These are phyloP conservation scores for Neoniphon sammara DNA, from an alignment of 2,797 vertebrate genomes.

Conservation along the genomic window DNA sequence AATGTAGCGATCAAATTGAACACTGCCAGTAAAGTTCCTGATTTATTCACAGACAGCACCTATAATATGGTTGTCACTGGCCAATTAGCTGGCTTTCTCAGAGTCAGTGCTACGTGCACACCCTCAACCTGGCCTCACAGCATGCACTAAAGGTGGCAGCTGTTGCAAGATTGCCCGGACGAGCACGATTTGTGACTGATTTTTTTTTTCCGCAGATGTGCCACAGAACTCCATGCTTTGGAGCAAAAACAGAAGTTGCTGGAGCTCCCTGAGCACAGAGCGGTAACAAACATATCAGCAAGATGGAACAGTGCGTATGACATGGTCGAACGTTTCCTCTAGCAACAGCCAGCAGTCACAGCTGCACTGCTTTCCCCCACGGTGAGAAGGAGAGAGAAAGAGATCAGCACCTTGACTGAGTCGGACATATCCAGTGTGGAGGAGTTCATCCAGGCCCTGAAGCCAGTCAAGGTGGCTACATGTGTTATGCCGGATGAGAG, in stretches of 20 bases:
- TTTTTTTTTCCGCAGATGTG: constrained; percentile 22
- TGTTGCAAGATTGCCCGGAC: constrained; percentile 12
- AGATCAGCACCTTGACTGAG: constrained; percentile 20
- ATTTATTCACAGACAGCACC: constrained; percentile 13
- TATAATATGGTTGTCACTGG: constrained; percentile 20
- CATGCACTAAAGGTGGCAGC: constrained; percentile 26
- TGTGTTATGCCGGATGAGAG: constrained; percentile 20
- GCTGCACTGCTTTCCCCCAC: constrained; percentile 25
- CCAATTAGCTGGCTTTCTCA: constrained; percentile 10
- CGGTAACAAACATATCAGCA: constrained; percentile 23
- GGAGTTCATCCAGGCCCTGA: constrained; percentile 15
- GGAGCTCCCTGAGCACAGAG: constrained; percentile 7
- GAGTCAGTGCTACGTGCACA: constrained; percentile 27
- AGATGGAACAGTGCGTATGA: constrained; percentile 26
- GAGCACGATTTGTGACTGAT: constrained; percentile 5
- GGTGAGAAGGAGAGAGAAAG: constrained; percentile 21
- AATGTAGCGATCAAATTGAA: constrained; percentile 5
- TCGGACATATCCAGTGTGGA: constrained; percentile 5
- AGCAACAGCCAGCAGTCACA: constrained; percentile 31
- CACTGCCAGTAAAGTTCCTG: constrained; percentile 10
- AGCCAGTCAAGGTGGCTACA: constrained; percentile 23
- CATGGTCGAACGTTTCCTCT: constrained; percentile 23
- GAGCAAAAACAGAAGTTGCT: constrained; percentile 31
- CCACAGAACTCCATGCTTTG: constrained; percentile 15
- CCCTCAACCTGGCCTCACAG: constrained; percentile 27